Conservation (phyloP, 2,888 invertebrate genomes). For the Mystacides longicornis region DNA sequence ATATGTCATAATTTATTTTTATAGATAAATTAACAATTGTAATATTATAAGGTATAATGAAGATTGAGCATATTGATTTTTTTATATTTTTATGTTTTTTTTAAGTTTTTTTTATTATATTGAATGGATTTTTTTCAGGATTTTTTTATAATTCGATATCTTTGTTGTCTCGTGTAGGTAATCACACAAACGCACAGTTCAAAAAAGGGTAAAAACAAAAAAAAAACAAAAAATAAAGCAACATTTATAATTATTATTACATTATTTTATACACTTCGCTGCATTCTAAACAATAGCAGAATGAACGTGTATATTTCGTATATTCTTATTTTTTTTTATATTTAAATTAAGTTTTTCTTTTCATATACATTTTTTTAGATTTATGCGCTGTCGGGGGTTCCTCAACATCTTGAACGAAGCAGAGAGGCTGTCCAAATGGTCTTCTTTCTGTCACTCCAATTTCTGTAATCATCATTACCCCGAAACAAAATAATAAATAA, state of each 20-base stretch:
- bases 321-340: background rate
- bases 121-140: background rate
- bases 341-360: conserved; percentile 26
- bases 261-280: background rate
- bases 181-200: background rate
- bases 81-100: background rate
- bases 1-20: background rate
- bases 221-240: background rate
- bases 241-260: too few species aligned
- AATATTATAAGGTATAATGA: conserved; percentile 9
- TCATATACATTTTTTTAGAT: conserved; percentile 35
- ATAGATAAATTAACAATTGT: background rate
- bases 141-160: background rate
- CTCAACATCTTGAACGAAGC: conserved; percentile 54
- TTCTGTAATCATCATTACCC: conserved; percentile 39
- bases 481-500: conserved; percentile 25
- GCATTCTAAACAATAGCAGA: background rate
- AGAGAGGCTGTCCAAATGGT: conserved; percentile 75
- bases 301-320: background rate
- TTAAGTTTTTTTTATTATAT: background rate
- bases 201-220: background rate
- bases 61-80: conserved; percentile 20
- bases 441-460: conserved; percentile 54
- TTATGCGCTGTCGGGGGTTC: conserved; percentile 48
- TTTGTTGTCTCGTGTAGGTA: background rate